Conservation (phyloP, 2,113 vertebrate species). For the Neofelis nebulosa region DNA sequence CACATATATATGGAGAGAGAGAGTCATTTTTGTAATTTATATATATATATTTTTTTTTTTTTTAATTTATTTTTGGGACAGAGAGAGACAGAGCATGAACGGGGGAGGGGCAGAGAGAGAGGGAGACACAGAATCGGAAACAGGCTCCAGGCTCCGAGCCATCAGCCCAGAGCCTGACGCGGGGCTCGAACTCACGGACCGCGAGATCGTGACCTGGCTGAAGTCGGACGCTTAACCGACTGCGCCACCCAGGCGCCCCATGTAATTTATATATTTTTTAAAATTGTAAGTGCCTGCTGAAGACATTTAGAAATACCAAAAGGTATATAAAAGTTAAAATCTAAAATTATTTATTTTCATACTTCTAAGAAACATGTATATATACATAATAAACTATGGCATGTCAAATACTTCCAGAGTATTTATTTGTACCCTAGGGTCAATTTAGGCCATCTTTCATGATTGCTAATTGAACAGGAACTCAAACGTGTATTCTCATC, state of each 20-base stretch:
- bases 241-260: too few species aligned
- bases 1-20: not conserved
- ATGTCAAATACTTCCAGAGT: not conserved
- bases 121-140: too few species aligned
- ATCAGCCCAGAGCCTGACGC: too few species aligned
- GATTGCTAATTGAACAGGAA: conserved; percentile 2
- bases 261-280: not conserved
- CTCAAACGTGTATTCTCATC: not conserved
- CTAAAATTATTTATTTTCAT: not conserved
- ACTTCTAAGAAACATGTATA: not conserved
- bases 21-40: not conserved
- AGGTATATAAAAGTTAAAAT: not conserved
- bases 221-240: too few species aligned
- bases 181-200: too few species aligned
- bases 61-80: too few species aligned
- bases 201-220: too few species aligned
- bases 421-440: not conserved
- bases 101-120: too few species aligned
- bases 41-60: not conserved
- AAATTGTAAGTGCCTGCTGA: not conserved
- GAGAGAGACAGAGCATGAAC: too few species aligned
- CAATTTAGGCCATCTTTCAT: not conserved
- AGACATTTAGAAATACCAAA: not conserved
- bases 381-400: not conserved
- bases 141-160: too few species aligned